Base-by-base conservation (phyloP, 2,113 vertebrate genomes). In the Serilophus lunatus region DNA sequence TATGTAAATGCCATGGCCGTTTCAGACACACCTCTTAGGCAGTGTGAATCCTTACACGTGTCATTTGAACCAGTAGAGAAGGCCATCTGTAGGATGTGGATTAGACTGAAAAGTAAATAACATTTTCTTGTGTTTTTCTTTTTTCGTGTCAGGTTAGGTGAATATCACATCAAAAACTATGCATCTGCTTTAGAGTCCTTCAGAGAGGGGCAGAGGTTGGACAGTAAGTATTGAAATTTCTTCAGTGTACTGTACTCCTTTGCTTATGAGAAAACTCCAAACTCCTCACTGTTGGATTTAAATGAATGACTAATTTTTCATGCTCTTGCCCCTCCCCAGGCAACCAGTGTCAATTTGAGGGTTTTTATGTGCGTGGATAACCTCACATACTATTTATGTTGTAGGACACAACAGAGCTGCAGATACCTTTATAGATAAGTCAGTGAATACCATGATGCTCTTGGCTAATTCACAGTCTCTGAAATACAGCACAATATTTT, bases 121-220 rank as follows among this genome's bases (percentile, higher is more conserved):
- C 12, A 4, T 80, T 36, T 49, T 65, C 40, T 92, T 59, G 7
- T 97, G 23, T 66, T 92, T 96, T 96, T 54, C 90, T 96, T 72
- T 91, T 7, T 68, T 91, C 13, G 12, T 92, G 29, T 87, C 97
- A 99, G 99, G 98, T 98, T 99, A 96, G 99, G 99, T 93, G 99
- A 99, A 97, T 99, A 99, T 97, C 98, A 99, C 97, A 98, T 98
- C 75, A 98, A 98, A 95, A 98, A 98, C 84, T 99, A 98, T 77
- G 92, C 97, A 75, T 98, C 98, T 93, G 98, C 99, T 92, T 96
- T 98, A 93, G 98, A 98, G 88, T 98, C 98, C 64, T 99, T 99
- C 97, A 97, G 95, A 96, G 98, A 98, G 96, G 99, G 99, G 97
- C 98, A 98, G 42, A 98, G 97, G 66, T 97, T 99, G 97, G 98